Conservation (phyloP, 2,888 invertebrate species). For the Epistrophe eligans region DNA sequence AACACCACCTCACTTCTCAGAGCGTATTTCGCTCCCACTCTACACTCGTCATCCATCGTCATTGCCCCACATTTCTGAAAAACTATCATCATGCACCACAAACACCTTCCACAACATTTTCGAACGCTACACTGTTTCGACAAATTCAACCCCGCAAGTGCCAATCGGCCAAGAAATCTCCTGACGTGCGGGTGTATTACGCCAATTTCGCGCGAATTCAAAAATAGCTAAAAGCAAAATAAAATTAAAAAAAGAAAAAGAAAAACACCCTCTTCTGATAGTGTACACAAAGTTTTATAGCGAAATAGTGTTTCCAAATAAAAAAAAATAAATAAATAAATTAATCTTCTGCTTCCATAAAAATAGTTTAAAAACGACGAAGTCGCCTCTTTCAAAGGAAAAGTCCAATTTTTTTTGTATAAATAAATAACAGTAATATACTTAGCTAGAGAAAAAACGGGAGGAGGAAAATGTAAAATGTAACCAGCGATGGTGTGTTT, state of each 20-base stretch:
- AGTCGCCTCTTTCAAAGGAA: slow-evolving; percentile 51
- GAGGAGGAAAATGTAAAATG: slow-evolving; percentile 69
- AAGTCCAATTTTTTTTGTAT: slow-evolving; percentile 54
- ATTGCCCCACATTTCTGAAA: slow-evolving; percentile 57
- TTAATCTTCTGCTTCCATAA: slow-evolving; percentile 30
- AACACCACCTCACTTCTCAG: slow-evolving; percentile 36
- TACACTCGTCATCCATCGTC: slow-evolving; percentile 9
- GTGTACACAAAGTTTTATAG: slow-evolving; percentile 58
- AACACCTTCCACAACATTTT: slow-evolving; percentile 70
- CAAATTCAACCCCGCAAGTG: slow-evolving; percentile 55
- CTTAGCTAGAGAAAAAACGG: slow-evolving; percentile 26
- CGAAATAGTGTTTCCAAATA: slow-evolving; percentile 37
- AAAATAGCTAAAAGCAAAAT: slow-evolving; percentile 51
- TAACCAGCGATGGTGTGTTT: slow-evolving; percentile 63
- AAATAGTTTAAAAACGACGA: slow-evolving; percentile 18
- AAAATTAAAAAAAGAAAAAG: slow-evolving; percentile 29
- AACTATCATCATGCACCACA: slow-evolving; percentile 63
- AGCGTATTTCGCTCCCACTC: slow-evolving; percentile 25
- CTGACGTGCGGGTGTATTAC: slow-evolving; percentile 81
- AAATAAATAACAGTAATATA: slow-evolving; percentile 54
- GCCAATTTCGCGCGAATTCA: slow-evolving; percentile 78
- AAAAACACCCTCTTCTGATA: slow-evolving; percentile 35
- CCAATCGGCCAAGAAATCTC: slow-evolving; percentile 83
- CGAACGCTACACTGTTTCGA: slow-evolving; percentile 52
- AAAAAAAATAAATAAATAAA: slow-evolving; percentile 32